Evolutionary conservation across 2,113 vertebrate species (phyloP), one percentile per base, ranked within the genome.

Genomic region (Datnioides undecimradiatus): DNA sequence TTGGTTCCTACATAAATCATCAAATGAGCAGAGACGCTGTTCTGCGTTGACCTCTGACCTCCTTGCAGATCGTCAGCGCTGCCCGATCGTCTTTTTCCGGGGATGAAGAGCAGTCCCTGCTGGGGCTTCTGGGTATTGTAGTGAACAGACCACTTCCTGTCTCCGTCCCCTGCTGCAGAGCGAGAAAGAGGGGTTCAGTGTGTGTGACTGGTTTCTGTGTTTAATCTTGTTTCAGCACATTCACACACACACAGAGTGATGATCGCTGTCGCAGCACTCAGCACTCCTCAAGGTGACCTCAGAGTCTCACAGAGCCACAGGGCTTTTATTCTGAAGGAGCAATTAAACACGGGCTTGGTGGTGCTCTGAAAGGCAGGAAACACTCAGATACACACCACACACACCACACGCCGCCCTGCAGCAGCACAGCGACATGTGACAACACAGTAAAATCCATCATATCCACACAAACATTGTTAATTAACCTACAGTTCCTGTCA

Each of bases 41-140:
- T 25, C 8, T 23, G 21, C 1, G 43, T 34, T 73, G 81, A 76
- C 59, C 51, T 84, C 85, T 90, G 72, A 93, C 90, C 89, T 89
- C 90, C 89, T 89, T 33, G 80, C 45, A 89, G 71, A 57, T 90
- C 80, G 5, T 86, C 85, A 4, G 83, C 65, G 19, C 83, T 84
- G 68, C 85, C 71, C 0, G 73, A 73, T 5, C 46, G 64, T 21
- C 54, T 69, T 16, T 82, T 90, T 0, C 79, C 85, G 0, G 87
- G 83, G 51, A 91, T 67, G 79, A 92, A 92, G 27, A 75, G 29
- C 43, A 86, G 63, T 9, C 85, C 77, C 36, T 88, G 90, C 75
- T 85, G 89, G 38, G 90, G 74, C 75, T 92, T 92, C 79, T 93
- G 91, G 90, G 91, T 76, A 69, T 58, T 88, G 88, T 92, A 93